Base-by-base conservation (phyloP, 2,888 invertebrate species). In the Phaedon cochleariae region DNA sequence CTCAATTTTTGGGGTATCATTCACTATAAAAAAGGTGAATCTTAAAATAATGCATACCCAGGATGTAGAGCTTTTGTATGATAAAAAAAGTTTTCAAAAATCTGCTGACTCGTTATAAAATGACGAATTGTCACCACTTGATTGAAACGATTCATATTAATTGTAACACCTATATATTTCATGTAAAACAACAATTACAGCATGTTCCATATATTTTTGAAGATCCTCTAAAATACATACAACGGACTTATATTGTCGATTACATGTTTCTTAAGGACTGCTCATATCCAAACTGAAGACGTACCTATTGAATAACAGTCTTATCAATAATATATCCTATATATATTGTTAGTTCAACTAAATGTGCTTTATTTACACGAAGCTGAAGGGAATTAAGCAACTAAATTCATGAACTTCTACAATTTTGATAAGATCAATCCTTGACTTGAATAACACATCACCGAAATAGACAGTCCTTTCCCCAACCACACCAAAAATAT, bases 81-180 rank as follows among this genome's bases (percentile, higher is more conserved):
- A n/a, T n/a, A n/a, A n/a, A n/a, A n/a, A n/a, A n/a, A n/a, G n/a
- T n/a, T n/a, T n/a, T n/a, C n/a, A n/a, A n/a, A n/a, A n/a, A n/a
- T n/a, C n/a, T n/a, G n/a, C n/a, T n/a, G n/a, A n/a, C n/a, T n/a
- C n/a, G n/a, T n/a, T n/a, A n/a, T n/a, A n/a, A n/a, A n/a, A n/a
- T n/a, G n/a, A n/a, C n/a, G n/a, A n/a, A n/a, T n/a, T n/a, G n/a
- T n/a, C n/a, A n/a, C n/a, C n/a, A 41, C 2, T 3, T 53, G 7
- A 1, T 17, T 55, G 41, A 55, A 41, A 55, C 9, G n/a, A 7
- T 48, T 10, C 29, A 29, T 18, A 22, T 62, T 62, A 66, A 62
- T 76, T 74, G 78, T 81, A 81, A 81, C 81, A 81, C 79, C 78
- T 79, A 81, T 80, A 80, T 80, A 80, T 80, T 81, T 79, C 72